Evolutionary conservation across 2,888 invertebrate genomes (phyloP).

Genomic region (Coleophora deauratella): DNA sequence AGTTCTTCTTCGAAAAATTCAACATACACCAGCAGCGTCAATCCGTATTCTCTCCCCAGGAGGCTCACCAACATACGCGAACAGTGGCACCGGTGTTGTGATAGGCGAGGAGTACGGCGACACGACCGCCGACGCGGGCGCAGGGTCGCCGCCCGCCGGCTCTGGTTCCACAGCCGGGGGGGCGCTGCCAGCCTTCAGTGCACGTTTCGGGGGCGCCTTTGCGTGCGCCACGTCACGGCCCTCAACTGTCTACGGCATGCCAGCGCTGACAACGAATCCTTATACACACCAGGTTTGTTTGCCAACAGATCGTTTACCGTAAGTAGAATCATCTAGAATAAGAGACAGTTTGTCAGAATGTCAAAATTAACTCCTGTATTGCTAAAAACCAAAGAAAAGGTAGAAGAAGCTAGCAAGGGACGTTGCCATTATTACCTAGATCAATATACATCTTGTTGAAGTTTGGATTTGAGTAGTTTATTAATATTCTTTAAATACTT

Average conservation of each 20-base stretch:
- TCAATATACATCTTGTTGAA: no score
- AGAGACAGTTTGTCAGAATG: no score
- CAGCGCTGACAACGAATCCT: constrained; percentile 31
- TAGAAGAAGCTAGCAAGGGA: no score
- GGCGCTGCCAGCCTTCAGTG: constrained; percentile 71
- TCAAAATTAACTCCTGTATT: no score
- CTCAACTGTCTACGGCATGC: constrained; percentile 40
- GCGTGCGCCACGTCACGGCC: constrained; percentile 39
- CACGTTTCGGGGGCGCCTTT: constrained; percentile 66
- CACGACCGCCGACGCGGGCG: constrained; percentile 36
- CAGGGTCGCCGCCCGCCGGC: constrained; percentile 23
- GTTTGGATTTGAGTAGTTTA: no score
- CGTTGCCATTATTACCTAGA: no score
- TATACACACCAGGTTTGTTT: constrained; percentile 45
- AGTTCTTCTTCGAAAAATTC: no score
- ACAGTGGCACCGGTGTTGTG: constrained; percentile 23
- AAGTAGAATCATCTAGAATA: no score
- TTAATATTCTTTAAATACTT: no score
- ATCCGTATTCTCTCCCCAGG: constrained; percentile 21
- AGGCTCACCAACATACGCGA: constrained; percentile 47
- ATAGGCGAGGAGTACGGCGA: constrained; percentile 33
- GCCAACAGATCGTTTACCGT: no score
- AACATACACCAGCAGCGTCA: no score
- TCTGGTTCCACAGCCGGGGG: constrained; percentile 40
- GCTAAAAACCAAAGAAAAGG: no score